Evolutionary conservation across 2,797 vertebrate species (phyloP).

Genomic region (Lycodopsis pacificus): DNA sequence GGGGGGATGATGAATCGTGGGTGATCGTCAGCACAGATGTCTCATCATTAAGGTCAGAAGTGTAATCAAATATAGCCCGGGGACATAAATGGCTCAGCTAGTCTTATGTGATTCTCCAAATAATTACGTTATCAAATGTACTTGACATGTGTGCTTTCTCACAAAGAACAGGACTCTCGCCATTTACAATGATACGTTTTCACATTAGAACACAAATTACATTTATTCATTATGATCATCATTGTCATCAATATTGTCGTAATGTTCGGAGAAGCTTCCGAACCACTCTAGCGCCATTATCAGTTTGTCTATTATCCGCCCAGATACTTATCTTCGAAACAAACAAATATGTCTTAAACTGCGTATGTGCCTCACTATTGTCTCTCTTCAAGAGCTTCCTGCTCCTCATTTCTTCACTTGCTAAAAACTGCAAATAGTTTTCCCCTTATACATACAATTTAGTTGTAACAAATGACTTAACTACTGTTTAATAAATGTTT

Average conservation of each 20-base stretch:
- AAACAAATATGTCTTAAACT: not conserved
- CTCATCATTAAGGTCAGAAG: conserved; percentile 37
- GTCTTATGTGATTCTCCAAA: not conserved
- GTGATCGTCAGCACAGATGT: conserved; percentile 27
- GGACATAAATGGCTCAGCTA: conserved; percentile 1
- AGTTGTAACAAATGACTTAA: not conserved
- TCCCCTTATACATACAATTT: not conserved
- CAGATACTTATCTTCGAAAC: not conserved
- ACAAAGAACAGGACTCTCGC: not conserved
- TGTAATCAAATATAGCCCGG: conserved; percentile 30
- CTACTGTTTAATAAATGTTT: not conserved
- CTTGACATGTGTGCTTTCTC: not conserved
- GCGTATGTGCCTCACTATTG: too few relatives aligned
- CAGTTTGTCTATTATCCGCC: not conserved
- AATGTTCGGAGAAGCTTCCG: not conserved
- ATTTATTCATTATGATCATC: not conserved
- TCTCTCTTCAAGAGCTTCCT: too few relatives aligned
- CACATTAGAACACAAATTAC: not conserved
- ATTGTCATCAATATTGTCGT: not conserved
- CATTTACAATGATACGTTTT: not conserved
- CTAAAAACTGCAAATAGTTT: not conserved
- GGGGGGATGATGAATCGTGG: conserved; percentile 17
- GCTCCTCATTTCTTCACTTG: not conserved
- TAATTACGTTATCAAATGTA: not conserved
- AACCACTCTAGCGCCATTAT: too few relatives aligned